Evolutionary conservation across 2,113 vertebrate species (phyloP), one percentile per base, ranked within the genome.

Genomic region (Euleptes europaea): DNA sequence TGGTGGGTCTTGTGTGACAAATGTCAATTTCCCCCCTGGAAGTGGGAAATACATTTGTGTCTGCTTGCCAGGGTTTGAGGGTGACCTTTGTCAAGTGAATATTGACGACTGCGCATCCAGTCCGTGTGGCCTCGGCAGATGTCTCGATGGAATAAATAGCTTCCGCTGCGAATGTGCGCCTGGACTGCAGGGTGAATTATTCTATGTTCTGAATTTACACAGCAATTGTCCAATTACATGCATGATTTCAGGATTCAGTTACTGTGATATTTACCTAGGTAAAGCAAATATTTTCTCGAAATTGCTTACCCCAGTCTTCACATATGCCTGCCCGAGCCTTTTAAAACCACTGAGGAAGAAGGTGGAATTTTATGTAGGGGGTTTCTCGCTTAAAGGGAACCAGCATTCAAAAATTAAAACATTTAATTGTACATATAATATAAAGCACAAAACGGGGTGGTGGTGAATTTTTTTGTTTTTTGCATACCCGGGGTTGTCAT

Each of bases 101-200:
- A 78, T 95, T 8, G 95, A 97, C 69, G 94, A 97, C 83, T 98
- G 98, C 84, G 95, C 95, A 42, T 96, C 96, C 12, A 97, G 95
- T 93, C 97, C 95, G 4, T 98, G 98, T 95, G 95, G 95, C 47
- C 44, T 91, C 89, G 98, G 97, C 66, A 95, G 69, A 85, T 99
- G 98, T 84, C 87, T 97, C 28, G 95, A 97, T 80, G 94, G 91
- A 76, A 86, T 95, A 72, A 96, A 95, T 90, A 93, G 94, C 87
- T 98, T 98, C 91, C 94, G 94, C 88, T 99, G 98, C 84, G 85
- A 96, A 90, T 99, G 98, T 86, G 96, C 97, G 5, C 91, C 94
- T 54, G 97, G 96, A 44, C 89, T 97, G 86, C 96, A 96, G 94
- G 98, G 98, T 98, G 93, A 89, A 85, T 89, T 78, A 28, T 79